Evolutionary conservation across 2,888 invertebrate species (phyloP).

Genomic region (Hyles lineata): DNA sequence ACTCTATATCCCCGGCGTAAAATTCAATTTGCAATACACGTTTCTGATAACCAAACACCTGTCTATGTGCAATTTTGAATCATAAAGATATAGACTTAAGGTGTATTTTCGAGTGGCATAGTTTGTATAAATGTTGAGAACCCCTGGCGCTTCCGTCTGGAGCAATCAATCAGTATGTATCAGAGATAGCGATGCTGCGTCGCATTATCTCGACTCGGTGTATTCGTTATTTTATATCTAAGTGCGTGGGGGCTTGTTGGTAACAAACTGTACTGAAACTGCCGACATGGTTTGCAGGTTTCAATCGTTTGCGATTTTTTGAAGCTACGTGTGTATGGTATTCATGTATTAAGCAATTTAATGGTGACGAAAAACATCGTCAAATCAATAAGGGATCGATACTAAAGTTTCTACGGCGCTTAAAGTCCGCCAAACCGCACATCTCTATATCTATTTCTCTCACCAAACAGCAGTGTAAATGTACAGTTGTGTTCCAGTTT

Average conservation of each 20-base stretch:
- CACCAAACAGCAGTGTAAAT: too few species aligned
- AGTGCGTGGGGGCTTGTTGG: background rate
- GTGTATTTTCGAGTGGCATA: background rate
- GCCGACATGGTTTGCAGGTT: too few species aligned
- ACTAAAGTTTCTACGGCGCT: too few species aligned
- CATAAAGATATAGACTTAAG: background rate
- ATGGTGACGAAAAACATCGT: too few species aligned
- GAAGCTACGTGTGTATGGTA: too few species aligned
- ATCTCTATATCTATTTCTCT: too few species aligned
- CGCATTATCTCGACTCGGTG: conserved; percentile 8
- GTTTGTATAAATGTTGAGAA: conserved; percentile 7
- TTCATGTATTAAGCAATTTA: too few species aligned
- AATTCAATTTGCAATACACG: background rate
- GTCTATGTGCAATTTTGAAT: background rate
- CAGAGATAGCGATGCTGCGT: background rate
- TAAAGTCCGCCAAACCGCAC: too few species aligned
- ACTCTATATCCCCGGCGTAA: background rate
- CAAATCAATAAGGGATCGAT: too few species aligned
- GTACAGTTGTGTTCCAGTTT: too few species aligned
- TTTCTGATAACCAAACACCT: background rate
- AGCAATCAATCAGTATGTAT: conserved; percentile 29
- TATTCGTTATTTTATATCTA: background rate
- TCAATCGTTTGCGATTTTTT: too few species aligned
- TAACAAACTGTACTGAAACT: too few species aligned
- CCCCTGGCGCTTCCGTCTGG: background rate